Conservation (phyloP, 2,888 invertebrate genomes). For the Camponotus fellah region DNA sequence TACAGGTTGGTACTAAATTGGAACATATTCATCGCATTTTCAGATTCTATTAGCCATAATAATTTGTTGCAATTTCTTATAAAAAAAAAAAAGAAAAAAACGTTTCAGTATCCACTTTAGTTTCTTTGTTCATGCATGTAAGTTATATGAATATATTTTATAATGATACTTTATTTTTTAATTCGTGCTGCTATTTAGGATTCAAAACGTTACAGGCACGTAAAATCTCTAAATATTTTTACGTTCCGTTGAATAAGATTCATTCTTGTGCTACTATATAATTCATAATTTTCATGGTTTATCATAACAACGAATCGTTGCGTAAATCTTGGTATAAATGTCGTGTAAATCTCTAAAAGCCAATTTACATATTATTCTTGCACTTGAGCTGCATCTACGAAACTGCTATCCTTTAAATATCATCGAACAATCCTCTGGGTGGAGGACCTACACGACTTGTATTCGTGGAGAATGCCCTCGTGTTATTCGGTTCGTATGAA, state of each 20-base stretch:
- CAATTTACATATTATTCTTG: constrained; percentile 21
- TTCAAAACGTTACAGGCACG: not conserved
- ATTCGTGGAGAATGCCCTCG: constrained; percentile 84
- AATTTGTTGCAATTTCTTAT: not conserved
- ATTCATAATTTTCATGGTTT: not conserved
- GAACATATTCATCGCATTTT: constrained; percentile 4
- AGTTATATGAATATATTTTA: constrained; percentile 26
- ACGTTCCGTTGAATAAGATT: not conserved
- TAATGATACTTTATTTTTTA: constrained; percentile 23
- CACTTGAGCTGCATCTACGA: constrained; percentile 1
- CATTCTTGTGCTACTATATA: not conserved
- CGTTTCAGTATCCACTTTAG: not conserved
- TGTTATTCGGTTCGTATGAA: constrained; percentile 83
- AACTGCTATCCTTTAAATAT: constrained; percentile 88
- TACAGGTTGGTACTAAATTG: constrained; percentile 21
- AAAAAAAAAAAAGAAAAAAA: not conserved
- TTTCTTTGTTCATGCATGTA: not conserved
- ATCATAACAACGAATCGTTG: not conserved
- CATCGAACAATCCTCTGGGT: constrained; percentile 94
- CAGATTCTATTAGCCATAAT: constrained; percentile 3
- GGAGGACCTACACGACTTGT: constrained; percentile 89
- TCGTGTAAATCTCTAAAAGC: constrained; percentile 37
- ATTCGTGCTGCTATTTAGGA: constrained; percentile 2
- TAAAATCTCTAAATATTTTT: constrained; percentile 20
- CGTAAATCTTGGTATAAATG: constrained; percentile 4